Evolutionary conservation across 2,797 vertebrate genomes (phyloP).

Genomic region (Anomalospiza imberbis): DNA sequence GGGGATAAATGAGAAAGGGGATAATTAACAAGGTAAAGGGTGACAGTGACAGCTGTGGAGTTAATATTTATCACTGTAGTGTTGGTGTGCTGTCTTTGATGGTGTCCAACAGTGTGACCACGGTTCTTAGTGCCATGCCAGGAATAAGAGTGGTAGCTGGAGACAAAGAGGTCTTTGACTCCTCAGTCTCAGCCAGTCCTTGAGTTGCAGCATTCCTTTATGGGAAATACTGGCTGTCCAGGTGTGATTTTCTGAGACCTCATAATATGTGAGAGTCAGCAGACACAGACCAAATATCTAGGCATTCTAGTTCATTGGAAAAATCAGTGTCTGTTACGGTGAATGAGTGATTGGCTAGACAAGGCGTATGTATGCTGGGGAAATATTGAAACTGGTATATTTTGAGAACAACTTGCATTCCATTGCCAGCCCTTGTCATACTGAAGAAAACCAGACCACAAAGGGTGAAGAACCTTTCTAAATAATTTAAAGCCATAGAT

Average conservation of each 20-base stretch:
- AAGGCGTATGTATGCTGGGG: accelerated
- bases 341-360: not conserved
- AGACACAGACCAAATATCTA: not conserved
- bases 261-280: not conserved
- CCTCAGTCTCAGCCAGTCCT: not conserved
- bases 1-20: not conserved
- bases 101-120: not conserved
- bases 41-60: not conserved
- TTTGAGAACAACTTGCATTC: not conserved
- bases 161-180: not conserved
- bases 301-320: not conserved
- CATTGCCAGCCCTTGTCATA: not conserved
- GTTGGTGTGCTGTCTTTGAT: not conserved
- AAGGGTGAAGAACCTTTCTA: not conserved
- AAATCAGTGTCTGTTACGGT: not conserved
- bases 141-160: not conserved
- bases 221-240: not conserved
- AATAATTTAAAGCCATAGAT: not conserved
- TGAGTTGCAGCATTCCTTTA: not conserved
- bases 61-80: not conserved
- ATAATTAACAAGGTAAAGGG: not conserved
- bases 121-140: not conserved
- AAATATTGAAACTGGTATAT: not conserved
- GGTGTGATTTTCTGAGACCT: not conserved
- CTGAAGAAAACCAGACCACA: not conserved